Evolutionary conservation across 2,797 vertebrate genomes (phyloP), one percentile per base, ranked within the genome.

Genomic region (Micrastur ruficollis): DNA sequence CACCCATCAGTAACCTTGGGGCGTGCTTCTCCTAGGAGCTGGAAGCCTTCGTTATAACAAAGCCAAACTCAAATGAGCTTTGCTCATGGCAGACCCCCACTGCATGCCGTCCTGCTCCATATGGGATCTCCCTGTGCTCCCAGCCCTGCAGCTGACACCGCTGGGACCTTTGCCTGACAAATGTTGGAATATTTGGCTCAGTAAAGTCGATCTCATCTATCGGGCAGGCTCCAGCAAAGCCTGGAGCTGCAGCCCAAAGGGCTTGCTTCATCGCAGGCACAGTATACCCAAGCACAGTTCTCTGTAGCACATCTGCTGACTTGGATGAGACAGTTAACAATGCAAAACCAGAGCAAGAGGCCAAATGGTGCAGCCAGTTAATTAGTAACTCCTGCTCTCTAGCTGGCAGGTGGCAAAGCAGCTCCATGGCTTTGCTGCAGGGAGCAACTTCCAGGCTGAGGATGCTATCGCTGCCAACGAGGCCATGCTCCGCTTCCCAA

Each of bases 391-490:
- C 29, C 36, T 42, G n/a, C 70, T 87, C 26, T 61, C 47, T 13
- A 34, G 49, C 49, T 32, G 44, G 38, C 47, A 52, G 44, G 34
- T 62, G 49, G 31, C 42, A 40, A 22, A 71, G 40, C 44, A 79
- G 61, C 34, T 63, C 67, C 3, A 0, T 16, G 36, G 40, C 56
- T 61, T 13, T 38, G 49, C 61, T 6, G 3, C 32, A 16, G 25
- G 49, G 68, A 46, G 50, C 32, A 63, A 4, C 49, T 46, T 46
- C 36, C 63, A 47, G 49, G 44, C 31, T 62, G 27, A 44, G 53
- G 53, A 44, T 20, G 34, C 44, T 52, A 27, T 9, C 19, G 36
- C 40, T 59, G n/a, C 52, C 0, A 0, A 3, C 1, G 1, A 72
- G 20, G 38, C 61, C 29, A 12, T 2, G 36, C 36, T 53, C 62